These are phyloP conservation scores for Spisula subtruncata DNA, from an alignment of 2,888 invertebrate genomes.

Conservation along the genomic window DNA sequence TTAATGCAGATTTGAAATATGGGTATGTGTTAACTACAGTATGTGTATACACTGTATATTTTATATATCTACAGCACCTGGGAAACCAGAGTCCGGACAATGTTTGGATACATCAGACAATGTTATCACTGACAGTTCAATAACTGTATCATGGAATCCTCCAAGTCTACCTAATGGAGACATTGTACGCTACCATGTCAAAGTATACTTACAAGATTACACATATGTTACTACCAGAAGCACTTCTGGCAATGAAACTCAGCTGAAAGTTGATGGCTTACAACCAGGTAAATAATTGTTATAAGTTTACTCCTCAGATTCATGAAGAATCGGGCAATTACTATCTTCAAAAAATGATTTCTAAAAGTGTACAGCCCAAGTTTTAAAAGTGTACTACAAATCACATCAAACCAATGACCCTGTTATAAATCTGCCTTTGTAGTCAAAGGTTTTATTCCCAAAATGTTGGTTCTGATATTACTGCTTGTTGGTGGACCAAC, in stretches of 20 bases:
- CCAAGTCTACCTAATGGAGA: slow-evolving; percentile 58
- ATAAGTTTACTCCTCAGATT: too few relatives aligned
- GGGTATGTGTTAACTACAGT: not conserved
- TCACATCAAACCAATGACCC: too few relatives aligned
- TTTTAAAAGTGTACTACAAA: too few relatives aligned
- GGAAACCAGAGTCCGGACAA: not conserved
- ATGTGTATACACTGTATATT: not conserved
- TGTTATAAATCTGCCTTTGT: too few relatives aligned
- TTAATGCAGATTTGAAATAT: not conserved
- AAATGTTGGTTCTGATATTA: too few relatives aligned
- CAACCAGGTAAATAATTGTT: slow-evolving; percentile 43
- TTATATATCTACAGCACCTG: slow-evolving; percentile 38
- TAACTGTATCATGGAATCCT: slow-evolving; percentile 43
- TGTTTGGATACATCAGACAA: slow-evolving; percentile 24
- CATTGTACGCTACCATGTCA: slow-evolving; percentile 41
- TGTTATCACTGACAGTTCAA: slow-evolving; percentile 21
- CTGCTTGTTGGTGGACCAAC: too few relatives aligned
- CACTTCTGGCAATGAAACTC: slow-evolving; percentile 8
- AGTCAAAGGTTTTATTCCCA: too few relatives aligned
- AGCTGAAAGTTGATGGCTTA: slow-evolving; percentile 17
- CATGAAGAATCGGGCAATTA: too few relatives aligned
- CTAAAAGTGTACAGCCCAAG: too few relatives aligned
- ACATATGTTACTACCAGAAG: not conserved
- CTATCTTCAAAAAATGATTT: not conserved
- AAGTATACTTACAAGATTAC: slow-evolving; percentile 26